A percentile compares a stretch with the other conserved stretches of the same genome.
These are phyloP conservation scores for Gracilinanus agilis DNA, from an alignment of 2,113 vertebrate species.

Conservation along the genomic window DNA sequence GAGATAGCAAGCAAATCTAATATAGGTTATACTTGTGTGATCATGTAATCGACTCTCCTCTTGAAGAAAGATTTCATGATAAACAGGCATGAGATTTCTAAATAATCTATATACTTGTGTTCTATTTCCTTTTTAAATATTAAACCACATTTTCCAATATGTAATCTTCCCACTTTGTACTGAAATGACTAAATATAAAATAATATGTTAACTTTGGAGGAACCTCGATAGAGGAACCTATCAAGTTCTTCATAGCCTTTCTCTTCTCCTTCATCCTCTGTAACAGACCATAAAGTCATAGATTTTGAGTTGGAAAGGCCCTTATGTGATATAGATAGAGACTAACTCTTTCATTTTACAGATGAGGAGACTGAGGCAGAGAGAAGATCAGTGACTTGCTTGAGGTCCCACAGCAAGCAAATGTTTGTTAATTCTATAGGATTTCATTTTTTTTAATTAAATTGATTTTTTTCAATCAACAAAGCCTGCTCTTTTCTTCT, in stretches of 20 bases:
- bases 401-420: neutral
- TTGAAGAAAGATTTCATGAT: neutral
- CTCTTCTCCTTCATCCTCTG: neutral
- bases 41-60: neutral
- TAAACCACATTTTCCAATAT: neutral
- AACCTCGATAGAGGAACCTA: neutral
- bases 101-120: neutral
- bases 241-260: neutral
- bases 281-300: neutral
- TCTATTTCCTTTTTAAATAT: neutral
- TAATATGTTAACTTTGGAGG: neutral
- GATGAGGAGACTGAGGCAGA: neutral
- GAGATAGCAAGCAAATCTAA: too few relatives aligned
- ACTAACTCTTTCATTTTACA: neutral
- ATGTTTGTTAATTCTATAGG: neutral
- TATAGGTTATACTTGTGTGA: too few relatives aligned
- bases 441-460: neutral
- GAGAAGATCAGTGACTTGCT: neutral
- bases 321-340: neutral
- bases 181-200: neutral
- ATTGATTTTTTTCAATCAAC: neutral
- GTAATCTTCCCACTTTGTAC: neutral
- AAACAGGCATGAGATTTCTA: neutral
- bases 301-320: neutral
- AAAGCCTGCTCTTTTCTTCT: neutral